Evolutionary conservation across 2,113 vertebrate species (phyloP).

Genomic region (Numenius arquata): DNA sequence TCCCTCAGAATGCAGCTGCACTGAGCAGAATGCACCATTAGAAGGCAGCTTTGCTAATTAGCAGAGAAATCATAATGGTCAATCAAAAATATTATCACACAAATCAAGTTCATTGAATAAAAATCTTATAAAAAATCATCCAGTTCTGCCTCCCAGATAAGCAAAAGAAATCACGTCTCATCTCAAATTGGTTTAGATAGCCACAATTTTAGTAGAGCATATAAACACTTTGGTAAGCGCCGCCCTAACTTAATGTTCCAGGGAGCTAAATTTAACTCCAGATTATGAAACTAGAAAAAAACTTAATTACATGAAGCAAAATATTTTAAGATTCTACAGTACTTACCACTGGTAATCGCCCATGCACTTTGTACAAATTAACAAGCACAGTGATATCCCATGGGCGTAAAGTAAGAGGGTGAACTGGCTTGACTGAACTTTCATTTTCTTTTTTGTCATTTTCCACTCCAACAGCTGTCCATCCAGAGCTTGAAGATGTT

Average conservation of each 20-base stretch:
- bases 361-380: slow-evolving; percentile 95
- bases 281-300: neutral
- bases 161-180: neutral
- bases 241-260: neutral
- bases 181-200: neutral
- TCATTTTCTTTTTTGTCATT: slow-evolving; percentile 77
- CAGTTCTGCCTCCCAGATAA: neutral
- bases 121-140: neutral
- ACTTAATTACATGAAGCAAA: neutral
- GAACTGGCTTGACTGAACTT: slow-evolving; percentile 70
- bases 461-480: slow-evolving; percentile 91
- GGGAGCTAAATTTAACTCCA: neutral
- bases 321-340: neutral
- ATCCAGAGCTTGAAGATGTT: slow-evolving; percentile 90
- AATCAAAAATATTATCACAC: neutral
- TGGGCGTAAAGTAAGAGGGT: slow-evolving; percentile 88
- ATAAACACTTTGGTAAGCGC: neutral
- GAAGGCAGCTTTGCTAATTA: neutral
- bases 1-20: neutral
- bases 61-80: neutral
- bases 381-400: slow-evolving; percentile 98
- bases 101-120: neutral
- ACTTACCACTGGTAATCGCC: slow-evolving; percentile 90
- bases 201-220: neutral
- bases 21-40: neutral